Evolutionary conservation across 2,797 vertebrate species (phyloP).

Genomic region (Tympanoctomys barrerae): DNA sequence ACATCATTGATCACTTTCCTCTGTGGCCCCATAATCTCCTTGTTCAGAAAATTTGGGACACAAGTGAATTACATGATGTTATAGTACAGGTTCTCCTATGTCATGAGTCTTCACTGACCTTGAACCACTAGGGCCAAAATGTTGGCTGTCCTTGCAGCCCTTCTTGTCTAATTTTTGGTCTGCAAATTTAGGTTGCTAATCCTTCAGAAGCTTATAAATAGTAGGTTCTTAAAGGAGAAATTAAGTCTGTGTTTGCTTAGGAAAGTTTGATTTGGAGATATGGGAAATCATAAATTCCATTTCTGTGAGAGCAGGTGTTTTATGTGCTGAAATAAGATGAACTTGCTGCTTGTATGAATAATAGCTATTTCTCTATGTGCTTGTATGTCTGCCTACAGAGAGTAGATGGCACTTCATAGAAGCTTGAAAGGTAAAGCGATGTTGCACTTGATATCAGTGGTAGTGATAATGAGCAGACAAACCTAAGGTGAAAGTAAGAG

Average conservation of each 20-base stretch:
- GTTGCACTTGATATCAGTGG: not conserved
- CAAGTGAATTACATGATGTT: too few relatives aligned
- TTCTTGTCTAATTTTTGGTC: too few relatives aligned
- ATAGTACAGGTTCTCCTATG: too few relatives aligned
- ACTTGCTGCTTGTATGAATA: constrained; percentile 8
- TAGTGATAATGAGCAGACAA: constrained; percentile 12
- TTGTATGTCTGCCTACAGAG: not conserved
- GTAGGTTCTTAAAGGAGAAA: not conserved
- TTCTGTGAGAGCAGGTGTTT: constrained; percentile 5
- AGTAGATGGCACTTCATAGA: constrained; percentile 8
- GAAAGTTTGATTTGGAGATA: constrained; percentile 39
- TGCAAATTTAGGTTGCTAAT: too few relatives aligned
- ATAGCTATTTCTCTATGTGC: not conserved
- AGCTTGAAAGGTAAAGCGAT: not conserved
- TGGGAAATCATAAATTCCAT: not conserved
- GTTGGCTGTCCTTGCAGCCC: too few relatives aligned
- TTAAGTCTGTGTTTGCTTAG: not conserved
- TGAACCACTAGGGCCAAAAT: too few relatives aligned
- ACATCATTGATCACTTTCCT: too few relatives aligned
- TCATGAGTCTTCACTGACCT: too few relatives aligned
- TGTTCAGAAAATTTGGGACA: too few relatives aligned
- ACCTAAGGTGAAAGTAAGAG: constrained; percentile 12
- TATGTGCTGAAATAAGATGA: constrained; percentile 24
- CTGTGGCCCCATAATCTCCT: too few relatives aligned
- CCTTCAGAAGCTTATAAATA: not conserved